Evolutionary conservation across 2,888 invertebrate species (phyloP), one percentile per base, ranked within the genome.

Genomic region (Celastrina argiolus): DNA sequence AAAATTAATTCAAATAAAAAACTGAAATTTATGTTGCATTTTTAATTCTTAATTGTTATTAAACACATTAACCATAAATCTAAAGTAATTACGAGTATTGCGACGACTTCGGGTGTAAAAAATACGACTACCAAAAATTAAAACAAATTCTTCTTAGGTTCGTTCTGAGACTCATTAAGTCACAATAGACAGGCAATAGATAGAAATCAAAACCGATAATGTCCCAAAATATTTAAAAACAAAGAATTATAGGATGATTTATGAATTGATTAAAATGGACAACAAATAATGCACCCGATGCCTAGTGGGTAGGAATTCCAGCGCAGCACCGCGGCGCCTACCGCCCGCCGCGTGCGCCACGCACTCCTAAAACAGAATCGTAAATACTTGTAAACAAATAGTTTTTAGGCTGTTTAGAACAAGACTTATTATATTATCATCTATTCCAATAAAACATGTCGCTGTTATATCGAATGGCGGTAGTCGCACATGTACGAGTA

Each of bases 301-400:
- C 65, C 58, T 59, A 59, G 58, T 66, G 65, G 63, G 68, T 56
- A 58, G 70, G 69, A 51, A 39, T 69, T 69, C 68, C 68, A 70
- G 70, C 68, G 70, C 72, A 61, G 68, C 14, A 63, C 68, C 69
- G 51, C 51, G 76, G 75, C 76, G 76, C 76, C 76, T 74, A 74
- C 76, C 76, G 74, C 76, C 76, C 73, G 76, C 72, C 72, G 76
- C 63, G 75, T 66, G 66, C 66, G 69, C 61, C 69, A 64, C 64
- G 14, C 18, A 10, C 42, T 45, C 65, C 42, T 61, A 39, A 61
- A 39, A 39, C 61, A 18, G 22, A 36, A 36, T 36, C 61, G 36
- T 61, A 61, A 61, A 61, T 61, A 61, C 61, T 61, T 39, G 61
- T 61, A 36, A 39, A 61, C 61, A 61, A 61, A 61, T 36, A 22